A percentile compares a stretch with the other conserved stretches of the same genome.
These are phyloP conservation scores for Perdix hodgsoniae DNA, from an alignment of 2,797 vertebrate genomes.

Conservation along the genomic window DNA sequence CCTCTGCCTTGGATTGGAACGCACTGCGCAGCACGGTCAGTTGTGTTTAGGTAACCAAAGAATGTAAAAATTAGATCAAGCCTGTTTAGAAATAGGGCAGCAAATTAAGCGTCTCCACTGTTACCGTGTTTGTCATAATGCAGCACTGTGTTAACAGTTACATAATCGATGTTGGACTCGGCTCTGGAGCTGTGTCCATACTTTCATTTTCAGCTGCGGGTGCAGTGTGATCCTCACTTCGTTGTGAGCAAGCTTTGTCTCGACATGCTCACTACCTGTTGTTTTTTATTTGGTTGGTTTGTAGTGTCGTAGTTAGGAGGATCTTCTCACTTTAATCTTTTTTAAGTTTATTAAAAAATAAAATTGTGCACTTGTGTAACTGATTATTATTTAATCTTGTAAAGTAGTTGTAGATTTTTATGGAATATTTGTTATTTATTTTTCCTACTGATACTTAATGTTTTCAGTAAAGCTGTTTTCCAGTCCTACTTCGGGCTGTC, in stretches of 20 bases:
- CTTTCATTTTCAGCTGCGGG: neutral
- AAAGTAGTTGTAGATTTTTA: neutral
- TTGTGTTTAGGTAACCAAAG: neutral
- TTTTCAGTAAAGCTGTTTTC: neutral
- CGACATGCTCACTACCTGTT: neutral
- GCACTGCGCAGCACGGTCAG: accelerated
- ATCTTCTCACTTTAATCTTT: neutral
- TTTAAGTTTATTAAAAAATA: neutral
- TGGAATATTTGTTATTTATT: neutral
- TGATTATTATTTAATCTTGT: neutral
- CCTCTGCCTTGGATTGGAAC: neutral
- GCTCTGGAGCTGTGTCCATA: neutral
- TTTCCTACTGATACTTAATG: neutral
- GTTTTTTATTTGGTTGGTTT: neutral
- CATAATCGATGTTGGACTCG: neutral
- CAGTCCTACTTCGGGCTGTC: neutral
- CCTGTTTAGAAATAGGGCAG: neutral
- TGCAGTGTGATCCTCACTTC: neutral
- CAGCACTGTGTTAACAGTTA: neutral
- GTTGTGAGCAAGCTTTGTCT: neutral
- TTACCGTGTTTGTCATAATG: neutral
- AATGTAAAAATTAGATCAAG: neutral
- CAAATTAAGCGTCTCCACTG: neutral
- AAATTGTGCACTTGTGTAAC: neutral
- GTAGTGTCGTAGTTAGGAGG: neutral